Percentiles rank a stretch among this genome's conserved stretches.
Conservation (phyloP, 92 coral and sea anemone genomes). For the Montipora capitata region DNA sequence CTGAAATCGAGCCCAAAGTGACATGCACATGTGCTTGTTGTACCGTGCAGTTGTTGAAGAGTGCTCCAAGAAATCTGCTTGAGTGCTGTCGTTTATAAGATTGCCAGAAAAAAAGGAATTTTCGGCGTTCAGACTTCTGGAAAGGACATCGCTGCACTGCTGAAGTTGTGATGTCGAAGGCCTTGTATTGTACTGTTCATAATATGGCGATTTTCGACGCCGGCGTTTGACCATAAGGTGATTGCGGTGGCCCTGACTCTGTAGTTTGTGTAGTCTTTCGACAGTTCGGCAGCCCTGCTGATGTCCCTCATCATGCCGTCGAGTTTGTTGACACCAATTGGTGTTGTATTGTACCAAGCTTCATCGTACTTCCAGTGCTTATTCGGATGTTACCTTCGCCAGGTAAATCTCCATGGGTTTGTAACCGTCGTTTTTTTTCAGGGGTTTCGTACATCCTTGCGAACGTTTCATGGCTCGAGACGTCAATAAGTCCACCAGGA, state of each 20-base stretch:
- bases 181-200: constrained; percentile 44
- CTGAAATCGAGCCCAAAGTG: background rate
- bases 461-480: background rate
- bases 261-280: constrained; percentile 60
- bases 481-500: constrained; percentile 55
- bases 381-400: constrained; percentile 32
- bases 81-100: background rate
- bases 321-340: constrained; percentile 6
- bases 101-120: background rate
- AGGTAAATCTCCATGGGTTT: constrained; percentile 50
- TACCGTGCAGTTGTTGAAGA: constrained; percentile 23
- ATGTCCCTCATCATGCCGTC: too few species aligned
- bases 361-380: constrained; percentile 16
- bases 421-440: constrained; percentile 54
- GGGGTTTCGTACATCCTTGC: constrained; percentile 43
- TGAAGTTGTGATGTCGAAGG: constrained; percentile 54
- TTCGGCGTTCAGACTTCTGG: constrained; percentile 9
- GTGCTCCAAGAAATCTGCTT: constrained; percentile 11
- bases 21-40: constrained; percentile 18
- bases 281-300: background rate
- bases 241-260: constrained; percentile 65
- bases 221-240: constrained; percentile 59
- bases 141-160: background rate
- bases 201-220: constrained; percentile 47
- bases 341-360: constrained; percentile 47